phyloP scores from a whole-genome alignment of 2,113 vertebrate genomes.

The Callipepla squamata region DNA sequence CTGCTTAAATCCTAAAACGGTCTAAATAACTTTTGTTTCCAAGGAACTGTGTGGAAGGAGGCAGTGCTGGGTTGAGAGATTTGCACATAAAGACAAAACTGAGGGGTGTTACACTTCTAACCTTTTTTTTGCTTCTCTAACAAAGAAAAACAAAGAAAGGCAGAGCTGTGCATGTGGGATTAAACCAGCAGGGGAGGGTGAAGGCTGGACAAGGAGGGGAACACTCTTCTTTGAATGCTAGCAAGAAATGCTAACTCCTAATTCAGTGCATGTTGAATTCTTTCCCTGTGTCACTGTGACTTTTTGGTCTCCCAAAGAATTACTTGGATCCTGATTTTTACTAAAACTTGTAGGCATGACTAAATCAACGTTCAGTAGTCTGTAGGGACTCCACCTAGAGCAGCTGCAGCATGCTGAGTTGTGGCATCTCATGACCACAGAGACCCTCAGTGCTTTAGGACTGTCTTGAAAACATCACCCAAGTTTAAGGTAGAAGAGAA shows the following conservation, averaged over 20 bases:
- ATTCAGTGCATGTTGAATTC: background rate
- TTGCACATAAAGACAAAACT: background rate
- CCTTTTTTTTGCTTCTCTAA: background rate
- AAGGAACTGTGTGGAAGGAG: background rate
- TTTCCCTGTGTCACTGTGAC: background rate
- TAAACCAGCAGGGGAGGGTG: background rate
- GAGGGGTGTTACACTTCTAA: background rate
- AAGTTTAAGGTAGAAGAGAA: background rate
- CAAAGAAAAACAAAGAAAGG: background rate
- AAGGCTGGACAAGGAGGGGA: background rate
- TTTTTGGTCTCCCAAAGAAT: background rate
- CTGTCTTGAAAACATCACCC: background rate
- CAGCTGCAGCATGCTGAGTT: background rate
- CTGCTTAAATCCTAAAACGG: constrained; percentile 8
- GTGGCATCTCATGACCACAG: background rate
- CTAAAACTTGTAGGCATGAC: background rate
- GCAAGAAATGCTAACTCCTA: background rate
- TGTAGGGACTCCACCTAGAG: background rate
- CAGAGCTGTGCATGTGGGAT: background rate
- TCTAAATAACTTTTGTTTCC: constrained; percentile 34
- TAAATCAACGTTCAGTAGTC: background rate
- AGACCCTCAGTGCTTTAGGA: background rate
- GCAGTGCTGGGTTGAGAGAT: background rate
- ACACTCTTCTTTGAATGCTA: background rate
- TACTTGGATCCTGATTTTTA: background rate